phyloP scores from a whole-genome alignment of 2,888 invertebrate species.

The Antheraea yamamai region DNA sequence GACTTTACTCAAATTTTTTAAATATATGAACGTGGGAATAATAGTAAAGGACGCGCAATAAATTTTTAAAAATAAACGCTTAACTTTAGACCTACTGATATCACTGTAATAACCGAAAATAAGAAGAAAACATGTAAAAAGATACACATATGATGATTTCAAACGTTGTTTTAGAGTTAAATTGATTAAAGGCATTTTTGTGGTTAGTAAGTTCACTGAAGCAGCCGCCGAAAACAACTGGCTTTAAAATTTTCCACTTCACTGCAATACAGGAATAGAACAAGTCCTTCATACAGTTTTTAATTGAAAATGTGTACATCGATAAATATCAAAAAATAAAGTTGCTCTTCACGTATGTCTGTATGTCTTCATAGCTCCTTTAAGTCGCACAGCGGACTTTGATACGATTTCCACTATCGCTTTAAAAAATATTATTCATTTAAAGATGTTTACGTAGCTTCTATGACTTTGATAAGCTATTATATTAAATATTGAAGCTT shows the following conservation, averaged over 20 bases:
- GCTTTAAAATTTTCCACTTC: not conserved
- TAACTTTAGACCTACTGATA: conserved; percentile 6
- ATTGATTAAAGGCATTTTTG: not conserved
- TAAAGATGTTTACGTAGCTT: no score
- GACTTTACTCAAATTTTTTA: not conserved
- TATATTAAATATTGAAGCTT: no score
- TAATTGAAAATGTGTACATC: not conserved
- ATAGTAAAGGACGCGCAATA: conserved; percentile 20
- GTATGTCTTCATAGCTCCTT: no score
- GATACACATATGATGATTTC: not conserved
- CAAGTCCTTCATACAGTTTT: not conserved
- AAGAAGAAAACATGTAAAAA: conserved; percentile 15
- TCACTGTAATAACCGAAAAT: conserved; percentile 14
- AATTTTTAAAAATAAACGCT: not conserved
- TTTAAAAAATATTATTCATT: no score
- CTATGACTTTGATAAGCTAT: no score
- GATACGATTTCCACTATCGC: no score
- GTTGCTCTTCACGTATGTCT: no score
- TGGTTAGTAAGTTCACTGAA: not conserved
- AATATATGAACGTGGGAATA: conserved; percentile 19
- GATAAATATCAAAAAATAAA: not conserved
- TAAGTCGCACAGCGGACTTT: no score
- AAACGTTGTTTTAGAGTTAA: not conserved
- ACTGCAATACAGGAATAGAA: not conserved
- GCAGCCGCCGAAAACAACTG: not conserved